Base-by-base conservation (phyloP, 2,113 vertebrate species). In the Myrmecobius fasciatus region DNA sequence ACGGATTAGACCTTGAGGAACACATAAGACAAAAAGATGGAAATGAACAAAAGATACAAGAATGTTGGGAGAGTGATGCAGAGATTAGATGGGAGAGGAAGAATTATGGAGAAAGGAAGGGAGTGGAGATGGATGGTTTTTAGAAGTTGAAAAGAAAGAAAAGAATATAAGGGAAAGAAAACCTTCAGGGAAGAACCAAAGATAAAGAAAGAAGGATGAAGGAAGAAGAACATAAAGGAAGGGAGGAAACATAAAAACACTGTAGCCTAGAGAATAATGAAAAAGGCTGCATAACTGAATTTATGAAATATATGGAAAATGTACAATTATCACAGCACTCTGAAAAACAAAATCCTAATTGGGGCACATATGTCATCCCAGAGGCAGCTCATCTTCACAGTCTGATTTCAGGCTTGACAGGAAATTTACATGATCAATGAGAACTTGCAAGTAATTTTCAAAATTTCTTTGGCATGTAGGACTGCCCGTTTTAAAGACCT, bases 361-460 rank as follows among this genome's bases (percentile, higher is more conserved):
- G 67, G 67, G n/a, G 67, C n/a, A 83, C 67, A 83, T 83, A 83
- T 83, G 67, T 83, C 67, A 83, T 83, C 67, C 67, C 67, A 83
- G n/a, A 83, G 67, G 67, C 67, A 83, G 67, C 17, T 83, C n/a
- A 83, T 83, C 67, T 43, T 83, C 67, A 83, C 67, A 83, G 67
- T 20, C n/a, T 43, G 67, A 83, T 83, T 83, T 83, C 67, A 83
- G n/a, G 6, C 67, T 83, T 43, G 67, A 83, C 67, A 83, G 67
- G 67, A 83, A 83, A 43, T 83, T 83, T 83, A 83, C 67, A 83
- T 43, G 67, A 83, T 83, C 67, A 83, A 83, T 83, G 67, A 83
- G 67, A 22, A 43, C n/a, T 83, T 8, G 67, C 67, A 43, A 83
- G 67, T 56, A 51, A 92, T 89, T 26, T 54, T 54, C 67, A 89